Evolutionary conservation across 2,888 invertebrate species (phyloP), one percentile per base, ranked within the genome.

Genomic region (Pandemis heparana): DNA sequence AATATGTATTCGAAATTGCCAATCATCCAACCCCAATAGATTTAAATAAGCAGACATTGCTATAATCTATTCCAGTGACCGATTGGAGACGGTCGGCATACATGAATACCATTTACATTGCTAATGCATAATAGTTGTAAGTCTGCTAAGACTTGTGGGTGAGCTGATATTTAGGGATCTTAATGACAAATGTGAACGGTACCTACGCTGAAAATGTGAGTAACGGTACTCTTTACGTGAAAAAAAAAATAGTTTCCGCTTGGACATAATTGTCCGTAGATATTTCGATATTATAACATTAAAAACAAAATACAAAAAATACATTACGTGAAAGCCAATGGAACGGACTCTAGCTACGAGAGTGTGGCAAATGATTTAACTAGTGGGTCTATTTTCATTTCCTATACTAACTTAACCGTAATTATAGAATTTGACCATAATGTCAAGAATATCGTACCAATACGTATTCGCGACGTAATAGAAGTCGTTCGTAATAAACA

Each of bases 71-170:
- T 65, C 68, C 23, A 70, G 62, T 75, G 77, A 77, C 76, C 76
- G 77, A 78, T 78, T 77, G 59, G 77, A 71, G 41, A 71, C 76
- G 75, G 71, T 39, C 43, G 12, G 65, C 63, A 60, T 62, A 61
- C 39, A 61, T 64, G 66, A 69, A 76, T 75, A 70, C 6, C 62
- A 76, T 77, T 78, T 71, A 68, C 75, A 77, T 72, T 16, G 66
- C 51, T 61, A 60, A 59, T 56, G 48, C 48, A 32, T 43, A 61
- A 53, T 70, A 56, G 38, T 18, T 51, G 48, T 67, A 14, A 53
- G 56, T 18, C 38, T 43, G 23, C 23, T 32, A 32, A 32, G 23
- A 60, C 14, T 60, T 68, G 53, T 56, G 61, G n/a, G 43, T 43
- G 32, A 43, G 9, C 32, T 63, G 32, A 70, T 53, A 70, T 56